Conservation (phyloP, 2,113 vertebrate genomes). For the Cavia porcellus region DNA sequence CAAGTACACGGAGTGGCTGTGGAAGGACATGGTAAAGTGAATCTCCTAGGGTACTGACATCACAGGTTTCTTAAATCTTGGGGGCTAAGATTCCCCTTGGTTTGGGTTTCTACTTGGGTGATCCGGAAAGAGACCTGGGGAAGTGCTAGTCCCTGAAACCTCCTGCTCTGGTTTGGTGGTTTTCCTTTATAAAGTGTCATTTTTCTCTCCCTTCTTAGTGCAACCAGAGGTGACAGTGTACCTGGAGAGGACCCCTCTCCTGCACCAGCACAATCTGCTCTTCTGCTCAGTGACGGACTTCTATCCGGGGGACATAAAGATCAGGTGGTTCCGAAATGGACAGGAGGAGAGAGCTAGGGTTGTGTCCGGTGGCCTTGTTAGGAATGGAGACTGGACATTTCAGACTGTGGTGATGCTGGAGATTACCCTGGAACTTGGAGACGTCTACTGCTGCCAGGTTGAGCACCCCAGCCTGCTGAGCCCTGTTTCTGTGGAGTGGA, state of each 20-base stretch:
- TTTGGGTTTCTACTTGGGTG: background rate
- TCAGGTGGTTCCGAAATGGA: conserved; percentile 72
- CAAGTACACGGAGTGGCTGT: background rate
- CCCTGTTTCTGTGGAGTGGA: conserved; percentile 74
- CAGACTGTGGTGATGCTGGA: conserved; percentile 71
- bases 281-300: conserved; percentile 83
- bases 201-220: conserved; percentile 44
- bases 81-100: background rate
- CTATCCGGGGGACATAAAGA: conserved; percentile 76
- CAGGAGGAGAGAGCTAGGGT: conserved; percentile 59
- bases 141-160: background rate
- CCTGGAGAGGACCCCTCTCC: conserved; percentile 56
- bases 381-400: conserved; percentile 72
- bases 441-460: conserved; percentile 86
- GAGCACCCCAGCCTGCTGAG: conserved; percentile 54
- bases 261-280: conserved; percentile 74
- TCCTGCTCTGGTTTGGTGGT: background rate
- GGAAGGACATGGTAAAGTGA: background rate
- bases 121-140: background rate
- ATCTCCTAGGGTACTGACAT: accelerated
- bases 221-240: conserved; percentile 73
- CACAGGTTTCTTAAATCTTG: background rate
- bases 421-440: conserved; percentile 80
- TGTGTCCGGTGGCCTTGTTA: conserved; percentile 49
- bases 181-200: background rate